Base-by-base conservation (phyloP, 2,113 vertebrate species). In the Hipposideros armiger region DNA sequence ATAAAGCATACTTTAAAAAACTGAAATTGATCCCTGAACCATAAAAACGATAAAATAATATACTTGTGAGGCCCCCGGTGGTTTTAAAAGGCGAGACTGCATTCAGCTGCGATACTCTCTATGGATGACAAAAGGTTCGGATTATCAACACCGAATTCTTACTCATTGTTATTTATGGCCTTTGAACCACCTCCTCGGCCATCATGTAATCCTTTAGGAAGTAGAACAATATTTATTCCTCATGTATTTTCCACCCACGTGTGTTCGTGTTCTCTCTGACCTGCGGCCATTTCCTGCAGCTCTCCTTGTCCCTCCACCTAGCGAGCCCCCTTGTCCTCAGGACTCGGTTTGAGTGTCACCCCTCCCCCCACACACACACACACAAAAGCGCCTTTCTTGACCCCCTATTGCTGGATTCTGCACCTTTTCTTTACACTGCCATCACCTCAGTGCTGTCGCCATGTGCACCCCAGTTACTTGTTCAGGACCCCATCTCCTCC, bases 1-100 rank as follows among this genome's bases (percentile, higher is more conserved):
- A 67, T 3, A 93, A 97, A 97, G 88, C 2, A 93, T n/a, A 74
- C 84, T 14, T 91, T 50, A 10, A 69, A 47, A 47, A 74, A 64
- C 1, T 54, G 17, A 93, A 87, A 64, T 19, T 28, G 73, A 93
- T 24, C 83, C 56, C 54, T 1, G 22, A 22, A 84, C 52, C 50
- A 76, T 58, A 74, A 36, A 36, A 80, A 83, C 67, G 64, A 47
- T 62, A 72, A 73, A 81, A 36, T 52, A 84, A 70, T 1, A 0
- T 7, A 28, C 54, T 13, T 60, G 24, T 91, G 86, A 78, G n/a
- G 52, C 74, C n/a, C 24, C 16, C 28, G 52, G 9, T 78, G 69
- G 20, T 42, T 54, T 56, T 15, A 15, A 69, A 74, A 54, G 3
- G 13, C 36, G 28, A 47, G 78, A 15, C 50, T 70, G 7, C 1